Conservation (phyloP, 1,140 invertebrate species). For the Drosophila tani region DNA sequence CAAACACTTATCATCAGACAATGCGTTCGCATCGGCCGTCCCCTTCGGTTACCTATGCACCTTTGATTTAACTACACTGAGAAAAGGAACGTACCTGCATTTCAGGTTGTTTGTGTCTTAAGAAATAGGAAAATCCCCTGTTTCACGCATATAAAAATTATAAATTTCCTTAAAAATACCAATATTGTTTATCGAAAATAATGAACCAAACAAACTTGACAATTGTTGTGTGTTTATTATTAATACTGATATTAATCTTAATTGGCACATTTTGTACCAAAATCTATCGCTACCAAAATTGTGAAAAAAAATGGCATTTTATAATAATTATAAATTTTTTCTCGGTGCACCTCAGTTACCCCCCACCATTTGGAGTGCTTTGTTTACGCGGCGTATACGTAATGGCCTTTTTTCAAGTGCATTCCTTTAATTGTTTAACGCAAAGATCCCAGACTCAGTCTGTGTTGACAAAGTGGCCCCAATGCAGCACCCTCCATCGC, state of each 20-base stretch:
- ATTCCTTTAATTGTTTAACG: constrained; percentile 78
- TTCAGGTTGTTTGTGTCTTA: no score
- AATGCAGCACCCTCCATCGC: constrained; percentile 4
- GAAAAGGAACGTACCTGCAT: no score
- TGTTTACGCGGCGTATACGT: constrained; percentile 67
- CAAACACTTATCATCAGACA: constrained; percentile 64
- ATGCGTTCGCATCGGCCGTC: constrained; percentile 43
- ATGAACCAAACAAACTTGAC: no score
- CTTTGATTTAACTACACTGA: constrained; percentile 38
- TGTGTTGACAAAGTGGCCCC: constrained; percentile 77
- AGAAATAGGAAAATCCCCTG: no score
- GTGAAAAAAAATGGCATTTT: no score
- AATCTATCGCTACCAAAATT: no score
- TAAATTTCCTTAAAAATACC: no score
- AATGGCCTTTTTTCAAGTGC: constrained; percentile 75
- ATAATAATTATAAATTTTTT: neutral
- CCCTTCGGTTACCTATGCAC: constrained; percentile 10
- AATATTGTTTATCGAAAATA: no score
- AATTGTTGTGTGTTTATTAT: no score
- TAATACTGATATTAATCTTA: no score
- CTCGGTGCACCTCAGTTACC: neutral
- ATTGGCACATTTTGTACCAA: no score
- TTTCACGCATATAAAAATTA: no score
- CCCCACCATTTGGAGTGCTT: constrained; percentile 1
- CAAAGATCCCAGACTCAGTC: constrained; percentile 56